Conservation (phyloP, 2,797 vertebrate genomes). For the Ctenosaura bakeri region DNA sequence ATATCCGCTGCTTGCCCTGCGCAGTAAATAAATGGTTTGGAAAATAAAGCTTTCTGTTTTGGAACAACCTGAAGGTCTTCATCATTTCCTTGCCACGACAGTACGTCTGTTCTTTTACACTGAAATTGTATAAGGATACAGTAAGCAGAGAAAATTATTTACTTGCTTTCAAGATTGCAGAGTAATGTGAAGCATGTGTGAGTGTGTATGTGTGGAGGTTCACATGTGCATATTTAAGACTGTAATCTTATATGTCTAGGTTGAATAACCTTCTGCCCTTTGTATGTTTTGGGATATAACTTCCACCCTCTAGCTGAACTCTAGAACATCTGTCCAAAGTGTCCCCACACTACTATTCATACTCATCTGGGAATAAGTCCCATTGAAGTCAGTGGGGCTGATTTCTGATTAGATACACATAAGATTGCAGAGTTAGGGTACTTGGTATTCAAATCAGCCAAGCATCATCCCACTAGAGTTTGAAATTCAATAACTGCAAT, state of each 20-base stretch:
- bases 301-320: not conserved
- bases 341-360: not conserved
- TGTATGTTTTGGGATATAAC: not conserved
- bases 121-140: not conserved
- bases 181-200: not conserved
- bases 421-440: not conserved
- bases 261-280: not conserved
- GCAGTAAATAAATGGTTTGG: too few species aligned
- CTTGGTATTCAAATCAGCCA: not conserved
- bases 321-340: not conserved
- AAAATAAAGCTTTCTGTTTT: too few species aligned
- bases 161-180: conserved; percentile 45
- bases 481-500: conserved; percentile 31
- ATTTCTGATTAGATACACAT: not conserved
- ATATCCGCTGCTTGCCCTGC: too few species aligned
- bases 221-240: not conserved
- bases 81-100: too few species aligned
- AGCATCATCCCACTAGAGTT: conserved; percentile 31
- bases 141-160: not conserved
- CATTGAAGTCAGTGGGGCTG: not conserved
- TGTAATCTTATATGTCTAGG: not conserved
- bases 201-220: conserved; percentile 33
- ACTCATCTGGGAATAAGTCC: not conserved
- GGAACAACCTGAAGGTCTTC: too few species aligned
- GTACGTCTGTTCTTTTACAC: not conserved